Evolutionary conservation across 1,140 invertebrate species (phyloP), one percentile per base, ranked within the genome.

Genomic region (Saccostrea echinata): DNA sequence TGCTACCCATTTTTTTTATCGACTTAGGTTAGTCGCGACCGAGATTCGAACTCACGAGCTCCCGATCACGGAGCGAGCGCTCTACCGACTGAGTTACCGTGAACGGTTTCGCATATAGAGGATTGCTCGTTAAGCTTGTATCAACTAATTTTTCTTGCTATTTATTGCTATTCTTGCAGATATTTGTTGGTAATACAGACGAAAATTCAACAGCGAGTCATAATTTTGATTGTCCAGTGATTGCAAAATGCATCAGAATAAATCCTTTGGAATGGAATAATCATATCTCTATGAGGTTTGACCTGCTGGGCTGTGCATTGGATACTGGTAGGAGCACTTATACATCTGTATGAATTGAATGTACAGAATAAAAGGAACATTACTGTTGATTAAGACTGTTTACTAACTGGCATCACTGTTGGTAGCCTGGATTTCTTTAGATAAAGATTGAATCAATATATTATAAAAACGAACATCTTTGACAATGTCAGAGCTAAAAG

Each of bases 151-250:
- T 57, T 18, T 61, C 18, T 61, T 61, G 43, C 9, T 57, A 18
- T 57, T 57, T 13, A n/a, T n/a, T n/a, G n/a, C n/a, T n/a, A n/a
- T n/a, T 21, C 53, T 89, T 85, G 24, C 85, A 92, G 91, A 88
- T 91, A 27, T 92, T 92, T 84, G 52, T 84, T n/a, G 92, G 86
- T 21, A 92, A 92, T 86, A 84, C 27, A 18, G 90, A 92, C 83
- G 86, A 89, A n/a, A 87, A 90, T 24, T 91, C 90, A 1, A 86
- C 88, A 12, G 90, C 88, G 1, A 86, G 35, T 18, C 89, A 90
- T 35, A 86, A 84, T 43, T 92, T 92, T 84, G 33, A 91, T 13
- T 90, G 90, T 35, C 90, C 89, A 13, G 88, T 92, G 2, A 91
- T 91, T 30, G 92, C 92, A 57, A 91, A 90, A 51, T 92, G 89